Conservation (phyloP, 2,888 invertebrate genomes). For the Agapostemon virescens region DNA sequence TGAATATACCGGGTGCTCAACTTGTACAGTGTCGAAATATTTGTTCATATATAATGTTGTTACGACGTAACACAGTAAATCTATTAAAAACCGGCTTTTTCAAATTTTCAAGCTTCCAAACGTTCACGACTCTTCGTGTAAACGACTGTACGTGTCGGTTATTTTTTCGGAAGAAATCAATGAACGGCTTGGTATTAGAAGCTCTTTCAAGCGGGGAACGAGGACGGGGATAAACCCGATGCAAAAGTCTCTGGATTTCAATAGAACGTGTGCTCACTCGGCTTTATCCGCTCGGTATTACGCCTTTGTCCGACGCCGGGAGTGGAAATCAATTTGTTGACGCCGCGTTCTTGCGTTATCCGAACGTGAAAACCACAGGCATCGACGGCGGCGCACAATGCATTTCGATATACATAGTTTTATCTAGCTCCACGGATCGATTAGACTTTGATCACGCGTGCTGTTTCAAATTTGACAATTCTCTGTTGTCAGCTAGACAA, state of each 20-base stretch:
- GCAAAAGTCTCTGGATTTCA: constrained; percentile 34
- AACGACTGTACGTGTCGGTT: neutral
- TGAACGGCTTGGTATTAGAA: constrained; percentile 46
- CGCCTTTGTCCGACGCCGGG: constrained; percentile 26
- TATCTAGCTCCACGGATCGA: neutral
- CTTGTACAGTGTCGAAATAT: too few relatives aligned
- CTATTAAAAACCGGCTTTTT: too few relatives aligned
- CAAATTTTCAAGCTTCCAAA: too few relatives aligned
- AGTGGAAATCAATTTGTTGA: constrained; percentile 44
- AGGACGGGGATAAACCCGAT: constrained; percentile 18
- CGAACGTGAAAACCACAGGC: neutral
- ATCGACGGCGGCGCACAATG: neutral
- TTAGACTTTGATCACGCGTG: neutral
- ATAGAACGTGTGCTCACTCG: constrained; percentile 26
- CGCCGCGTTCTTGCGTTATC: constrained; percentile 30
- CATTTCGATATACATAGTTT: neutral
- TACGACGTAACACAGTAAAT: too few relatives aligned
- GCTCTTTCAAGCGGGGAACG: constrained; percentile 11
- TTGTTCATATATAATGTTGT: too few relatives aligned
- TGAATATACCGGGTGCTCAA: too few relatives aligned
- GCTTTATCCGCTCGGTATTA: constrained; percentile 29
- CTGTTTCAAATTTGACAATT: neutral
- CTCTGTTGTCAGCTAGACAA: neutral
- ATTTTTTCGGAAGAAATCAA: constrained; percentile 47
- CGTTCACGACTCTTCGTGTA: neutral